Conservation (phyloP, 2,888 invertebrate genomes). For the Nomada ferruginata region DNA sequence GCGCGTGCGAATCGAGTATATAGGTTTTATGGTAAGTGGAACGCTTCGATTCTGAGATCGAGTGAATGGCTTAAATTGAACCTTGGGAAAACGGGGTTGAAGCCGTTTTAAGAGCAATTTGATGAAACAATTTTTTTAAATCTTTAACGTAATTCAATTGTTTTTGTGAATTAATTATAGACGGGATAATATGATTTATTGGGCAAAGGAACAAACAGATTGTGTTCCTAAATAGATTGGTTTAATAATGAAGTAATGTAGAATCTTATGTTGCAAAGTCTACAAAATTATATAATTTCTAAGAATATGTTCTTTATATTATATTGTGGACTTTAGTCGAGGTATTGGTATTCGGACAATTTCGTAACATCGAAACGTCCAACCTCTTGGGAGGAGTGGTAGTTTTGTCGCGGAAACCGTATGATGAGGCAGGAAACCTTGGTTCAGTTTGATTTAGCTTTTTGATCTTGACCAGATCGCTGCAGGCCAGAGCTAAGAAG, state of each 20-base stretch:
- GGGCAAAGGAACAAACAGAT: too few relatives aligned
- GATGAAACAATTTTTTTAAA: neutral
- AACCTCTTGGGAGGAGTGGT: neutral
- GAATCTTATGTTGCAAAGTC: too few relatives aligned
- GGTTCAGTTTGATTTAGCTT: constrained; percentile 38
- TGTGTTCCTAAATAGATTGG: too few relatives aligned
- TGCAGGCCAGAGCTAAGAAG: neutral
- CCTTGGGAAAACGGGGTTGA: too few relatives aligned
- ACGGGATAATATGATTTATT: too few relatives aligned
- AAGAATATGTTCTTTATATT: too few relatives aligned
- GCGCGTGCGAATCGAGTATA: neutral
- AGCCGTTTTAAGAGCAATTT: neutral
- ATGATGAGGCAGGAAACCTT: constrained; percentile 12
- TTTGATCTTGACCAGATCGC: constrained; percentile 22
- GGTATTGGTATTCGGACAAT: constrained; percentile 20
- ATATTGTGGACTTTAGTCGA: neutral
- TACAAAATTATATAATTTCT: too few relatives aligned
- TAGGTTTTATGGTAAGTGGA: neutral
- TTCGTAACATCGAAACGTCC: constrained; percentile 3
- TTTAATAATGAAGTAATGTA: neutral
- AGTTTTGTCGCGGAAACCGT: neutral
- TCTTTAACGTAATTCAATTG: too few relatives aligned
- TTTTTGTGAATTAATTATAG: too few relatives aligned
- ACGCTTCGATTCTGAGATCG: neutral
- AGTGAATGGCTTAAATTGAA: neutral